Evolutionary conservation across 1,140 invertebrate species (phyloP).

Genomic region (Ericerus pela): DNA sequence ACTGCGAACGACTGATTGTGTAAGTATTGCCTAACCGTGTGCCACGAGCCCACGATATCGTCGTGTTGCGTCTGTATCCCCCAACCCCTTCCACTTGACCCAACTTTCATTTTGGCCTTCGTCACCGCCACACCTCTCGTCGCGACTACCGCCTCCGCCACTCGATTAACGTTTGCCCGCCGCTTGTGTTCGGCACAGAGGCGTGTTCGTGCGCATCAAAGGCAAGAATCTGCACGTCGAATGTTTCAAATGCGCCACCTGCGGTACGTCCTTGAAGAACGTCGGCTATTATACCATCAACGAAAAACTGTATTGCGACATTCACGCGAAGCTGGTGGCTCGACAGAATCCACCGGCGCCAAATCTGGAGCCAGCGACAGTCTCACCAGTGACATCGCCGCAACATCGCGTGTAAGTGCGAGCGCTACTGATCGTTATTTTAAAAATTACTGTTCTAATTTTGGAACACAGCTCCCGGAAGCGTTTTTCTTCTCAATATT

Average conservation of each 20-base stretch:
- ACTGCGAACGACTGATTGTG: constrained; percentile 85
- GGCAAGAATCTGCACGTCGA: constrained; percentile 91
- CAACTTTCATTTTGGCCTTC: background rate
- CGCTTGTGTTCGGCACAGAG: constrained; percentile 46
- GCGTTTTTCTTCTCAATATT: too few relatives aligned
- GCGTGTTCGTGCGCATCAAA: constrained; percentile 90
- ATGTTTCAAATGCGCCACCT: constrained; percentile 92
- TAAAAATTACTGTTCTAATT: too few relatives aligned
- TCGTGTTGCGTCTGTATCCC: too few relatives aligned
- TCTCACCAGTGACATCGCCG: constrained; percentile 38
- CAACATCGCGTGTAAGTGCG: background rate
- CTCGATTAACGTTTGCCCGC: too few relatives aligned
- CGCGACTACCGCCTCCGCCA: too few relatives aligned
- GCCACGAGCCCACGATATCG: too few relatives aligned
- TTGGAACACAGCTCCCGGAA: too few relatives aligned
- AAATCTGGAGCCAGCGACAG: constrained; percentile 58
- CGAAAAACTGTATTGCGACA: constrained; percentile 90
- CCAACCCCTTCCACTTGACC: background rate
- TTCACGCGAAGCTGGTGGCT: constrained; percentile 80
- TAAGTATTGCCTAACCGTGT: too few relatives aligned
- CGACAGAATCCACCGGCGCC: constrained; percentile 60
- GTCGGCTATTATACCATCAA: constrained; percentile 92
- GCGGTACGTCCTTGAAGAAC: constrained; percentile 87
- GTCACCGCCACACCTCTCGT: background rate
- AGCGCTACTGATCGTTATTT: background rate